phyloP scores from a whole-genome alignment of 2,888 invertebrate species.

The Lumbricus terrestris region DNA sequence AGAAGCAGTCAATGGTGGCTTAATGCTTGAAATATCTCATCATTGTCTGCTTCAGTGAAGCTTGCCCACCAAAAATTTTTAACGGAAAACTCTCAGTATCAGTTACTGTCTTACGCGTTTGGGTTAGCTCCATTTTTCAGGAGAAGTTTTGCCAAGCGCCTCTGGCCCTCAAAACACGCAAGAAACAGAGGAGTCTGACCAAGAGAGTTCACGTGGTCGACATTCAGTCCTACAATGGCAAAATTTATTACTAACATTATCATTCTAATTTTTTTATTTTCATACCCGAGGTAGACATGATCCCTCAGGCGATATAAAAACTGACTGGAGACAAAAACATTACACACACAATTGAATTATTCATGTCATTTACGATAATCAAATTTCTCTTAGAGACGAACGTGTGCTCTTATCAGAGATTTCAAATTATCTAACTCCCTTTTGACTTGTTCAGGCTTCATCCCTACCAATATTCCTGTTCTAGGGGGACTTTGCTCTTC shows the following conservation, averaged over 20 bases:
- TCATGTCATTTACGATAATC: neutral
- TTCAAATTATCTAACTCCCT: neutral
- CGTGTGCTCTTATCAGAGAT: neutral
- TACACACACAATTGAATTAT: neutral
- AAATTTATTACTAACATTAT: neutral
- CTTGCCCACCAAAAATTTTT: neutral
- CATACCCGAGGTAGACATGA: neutral
- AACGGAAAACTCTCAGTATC: too few species aligned
- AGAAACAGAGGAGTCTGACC: conserved; percentile 61
- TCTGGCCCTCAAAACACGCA: conserved; percentile 56
- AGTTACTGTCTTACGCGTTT: conserved; percentile 51
- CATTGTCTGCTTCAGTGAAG: neutral
- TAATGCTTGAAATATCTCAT: too few species aligned
- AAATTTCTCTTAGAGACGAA: neutral
- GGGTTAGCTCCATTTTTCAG: conserved; percentile 60
- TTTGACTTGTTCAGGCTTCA: too few species aligned
- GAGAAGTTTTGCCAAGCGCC: conserved; percentile 52
- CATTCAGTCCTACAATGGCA: conserved; percentile 45
- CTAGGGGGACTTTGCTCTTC: too few species aligned
- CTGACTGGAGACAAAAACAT: too few species aligned
- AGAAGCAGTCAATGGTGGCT: too few species aligned
- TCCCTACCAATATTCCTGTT: too few species aligned
- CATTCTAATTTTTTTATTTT: too few species aligned
- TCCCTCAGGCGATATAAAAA: too few species aligned
- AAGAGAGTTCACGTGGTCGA: conserved; percentile 52